Evolutionary conservation across 2,888 invertebrate genomes (phyloP).

Genomic region (Tipula vernalis): DNA sequence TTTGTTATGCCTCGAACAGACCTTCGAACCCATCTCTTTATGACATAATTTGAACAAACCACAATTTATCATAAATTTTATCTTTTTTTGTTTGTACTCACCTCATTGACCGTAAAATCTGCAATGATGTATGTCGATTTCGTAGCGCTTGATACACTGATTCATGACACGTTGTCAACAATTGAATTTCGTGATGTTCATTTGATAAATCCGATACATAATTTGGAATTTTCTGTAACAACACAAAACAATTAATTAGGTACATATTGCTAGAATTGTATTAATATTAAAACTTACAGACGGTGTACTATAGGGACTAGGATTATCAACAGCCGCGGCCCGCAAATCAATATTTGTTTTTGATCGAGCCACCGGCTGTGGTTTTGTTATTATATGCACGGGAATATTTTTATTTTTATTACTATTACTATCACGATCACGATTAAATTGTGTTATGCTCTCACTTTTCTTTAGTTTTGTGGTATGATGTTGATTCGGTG

Average conservation of each 20-base stretch:
- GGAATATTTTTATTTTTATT: slow-evolving; percentile 26
- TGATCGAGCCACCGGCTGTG: slow-evolving; percentile 25
- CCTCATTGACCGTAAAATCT: slow-evolving; percentile 26
- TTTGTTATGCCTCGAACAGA: not conserved
- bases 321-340: slow-evolving; percentile 15
- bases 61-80: not conserved
- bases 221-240: slow-evolving; percentile 22
- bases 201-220: slow-evolving; percentile 21
- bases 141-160: slow-evolving; percentile 32
- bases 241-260: not conserved
- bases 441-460: slow-evolving; percentile 12
- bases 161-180: slow-evolving; percentile 31
- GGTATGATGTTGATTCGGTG: not conserved
- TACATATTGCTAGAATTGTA: not conserved
- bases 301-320: slow-evolving; percentile 12
- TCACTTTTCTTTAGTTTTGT: slow-evolving; percentile 13
- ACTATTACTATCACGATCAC: slow-evolving; percentile 4
- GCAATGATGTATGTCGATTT: slow-evolving; percentile 32
- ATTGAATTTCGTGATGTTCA: slow-evolving; percentile 31
- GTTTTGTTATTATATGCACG: slow-evolving; percentile 33
- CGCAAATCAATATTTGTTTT: slow-evolving; percentile 33
- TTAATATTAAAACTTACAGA: slow-evolving; percentile 8
- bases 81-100: not conserved
- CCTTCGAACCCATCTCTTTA: not conserved
- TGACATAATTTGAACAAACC: not conserved